Evolutionary conservation across 2,113 vertebrate genomes (phyloP).

Genomic region (Chionomys nivalis): DNA sequence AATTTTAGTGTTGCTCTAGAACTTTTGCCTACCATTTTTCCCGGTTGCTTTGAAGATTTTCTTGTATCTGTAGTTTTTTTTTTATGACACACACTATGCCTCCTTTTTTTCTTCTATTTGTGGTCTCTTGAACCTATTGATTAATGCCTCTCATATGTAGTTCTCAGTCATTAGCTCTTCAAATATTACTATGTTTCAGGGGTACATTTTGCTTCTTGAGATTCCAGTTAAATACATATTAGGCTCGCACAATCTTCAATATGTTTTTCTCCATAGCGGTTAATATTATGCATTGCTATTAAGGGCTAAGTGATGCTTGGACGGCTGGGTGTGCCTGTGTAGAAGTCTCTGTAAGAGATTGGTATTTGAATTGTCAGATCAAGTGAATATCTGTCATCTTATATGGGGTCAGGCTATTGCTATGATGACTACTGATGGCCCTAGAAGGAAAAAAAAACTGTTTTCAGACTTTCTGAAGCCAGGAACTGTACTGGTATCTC

Average conservation of each 20-base stretch:
- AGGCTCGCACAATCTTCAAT: not conserved
- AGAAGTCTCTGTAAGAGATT: not conserved
- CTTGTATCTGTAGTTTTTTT: slow-evolving; percentile 21
- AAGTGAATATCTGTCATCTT: not conserved
- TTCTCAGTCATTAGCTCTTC: slow-evolving; percentile 17
- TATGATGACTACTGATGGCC: not conserved
- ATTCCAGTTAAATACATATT: slow-evolving; percentile 21
- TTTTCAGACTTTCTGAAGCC: not conserved
- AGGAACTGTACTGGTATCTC: not conserved
- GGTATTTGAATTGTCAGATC: not conserved
- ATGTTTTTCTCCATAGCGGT: not conserved
- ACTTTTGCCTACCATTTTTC: slow-evolving; percentile 35
- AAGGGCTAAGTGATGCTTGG: not conserved
- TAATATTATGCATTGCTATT: not conserved
- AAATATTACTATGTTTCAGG: not conserved
- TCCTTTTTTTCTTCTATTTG: slow-evolving; percentile 25
- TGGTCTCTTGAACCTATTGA: not conserved
- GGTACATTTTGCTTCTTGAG: slow-evolving; percentile 1
- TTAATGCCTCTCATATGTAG: not conserved
- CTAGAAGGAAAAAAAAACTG: not conserved
- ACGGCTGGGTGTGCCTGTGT: not conserved
- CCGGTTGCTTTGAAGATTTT: slow-evolving; percentile 12
- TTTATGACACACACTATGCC: not conserved
- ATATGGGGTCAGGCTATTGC: not conserved
- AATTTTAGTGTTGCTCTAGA: slow-evolving; percentile 45